Base-by-base conservation (phyloP, 2,113 vertebrate genomes). In the Capreolus pygargus region DNA sequence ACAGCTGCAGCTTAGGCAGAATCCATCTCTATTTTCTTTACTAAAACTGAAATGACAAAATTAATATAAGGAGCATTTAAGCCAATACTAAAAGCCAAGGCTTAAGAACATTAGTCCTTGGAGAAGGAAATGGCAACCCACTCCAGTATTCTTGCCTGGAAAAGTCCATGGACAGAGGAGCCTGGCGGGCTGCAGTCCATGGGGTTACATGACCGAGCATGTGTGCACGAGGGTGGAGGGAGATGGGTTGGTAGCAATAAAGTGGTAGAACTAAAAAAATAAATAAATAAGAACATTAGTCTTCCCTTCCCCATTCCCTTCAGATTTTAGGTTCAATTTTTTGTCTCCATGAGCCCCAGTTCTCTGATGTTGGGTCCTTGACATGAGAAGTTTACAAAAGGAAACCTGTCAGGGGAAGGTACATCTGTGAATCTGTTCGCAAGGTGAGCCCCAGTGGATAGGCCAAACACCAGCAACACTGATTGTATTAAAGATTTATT, bases 291-390 rank as follows among this genome's bases (percentile, higher is more conserved):
- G 47, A 50, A 13, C 47, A 50, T 50, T 50, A 50, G 47, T 50
- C 47, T 36, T 7, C 28, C 23, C 27, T n/a, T 47, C 36, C n/a
- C 27, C 2, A 25, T 3, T 28, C 1, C 13, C 27, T 33, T 36
- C n/a, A 27, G 28, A 70, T 28, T 70, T 15, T 17, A 28, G 21
- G 21, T 5, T 4, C 52, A 2, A 17, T 11, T 58, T 43, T 70
- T 76, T 54, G n/a, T 27, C 30, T 17, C n/a, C 14, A 2, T 27
- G 2, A 0, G 3, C 61, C 16, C 58, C 16, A 0, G 1, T 50
- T 67, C 45, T 85, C n/a, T 28, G 0, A 17, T 3, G 23, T 1
- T 43, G 47, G 64, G 25, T 14, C 79, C 13, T 12, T 10, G 5
- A 13, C 23, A 0, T 52, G 16, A 55, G 54, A 90, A n/a, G 25